phyloP scores from a whole-genome alignment of 2,888 invertebrate genomes.

The Metallyticus violacea region DNA sequence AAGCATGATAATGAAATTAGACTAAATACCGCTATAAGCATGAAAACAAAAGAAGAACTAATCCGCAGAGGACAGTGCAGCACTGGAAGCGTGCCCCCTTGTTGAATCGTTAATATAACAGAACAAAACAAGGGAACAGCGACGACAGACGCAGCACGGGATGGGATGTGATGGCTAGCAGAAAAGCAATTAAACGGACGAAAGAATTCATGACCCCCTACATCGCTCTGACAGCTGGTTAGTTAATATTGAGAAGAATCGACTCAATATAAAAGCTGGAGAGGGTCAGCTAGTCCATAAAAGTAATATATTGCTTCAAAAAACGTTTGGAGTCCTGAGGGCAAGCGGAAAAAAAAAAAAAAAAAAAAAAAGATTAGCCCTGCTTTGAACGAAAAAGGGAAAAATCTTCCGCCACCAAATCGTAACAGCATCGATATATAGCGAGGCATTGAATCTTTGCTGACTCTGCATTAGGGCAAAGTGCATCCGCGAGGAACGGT shows the following conservation, averaged over 20 bases:
- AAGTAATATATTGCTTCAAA: not conserved
- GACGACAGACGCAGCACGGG: not conserved
- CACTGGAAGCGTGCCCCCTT: not conserved
- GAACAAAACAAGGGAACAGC: not conserved
- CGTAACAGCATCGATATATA: not conserved
- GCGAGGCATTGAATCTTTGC: not conserved
- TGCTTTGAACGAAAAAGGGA: not conserved
- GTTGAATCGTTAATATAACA: not conserved
- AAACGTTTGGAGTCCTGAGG: not conserved
- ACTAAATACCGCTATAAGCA: not conserved
- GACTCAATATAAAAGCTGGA: not conserved
- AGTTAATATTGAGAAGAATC: slow-evolving; percentile 2
- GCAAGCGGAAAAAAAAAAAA: not conserved
- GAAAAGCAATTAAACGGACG: not conserved
- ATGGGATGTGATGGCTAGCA: too few relatives aligned
- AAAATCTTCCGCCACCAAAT: not conserved
- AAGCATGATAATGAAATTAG: too few relatives aligned
- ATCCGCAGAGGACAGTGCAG: not conserved
- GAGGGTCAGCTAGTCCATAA: not conserved
- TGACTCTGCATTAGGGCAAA: not conserved
- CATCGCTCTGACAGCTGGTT: not conserved
- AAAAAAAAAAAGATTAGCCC: not conserved
- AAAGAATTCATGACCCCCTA: not conserved
- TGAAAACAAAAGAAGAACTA: not conserved
- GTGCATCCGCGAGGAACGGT: too few relatives aligned